phyloP scores from a whole-genome alignment of 2,113 vertebrate species.

The Nansenia antarctica region DNA sequence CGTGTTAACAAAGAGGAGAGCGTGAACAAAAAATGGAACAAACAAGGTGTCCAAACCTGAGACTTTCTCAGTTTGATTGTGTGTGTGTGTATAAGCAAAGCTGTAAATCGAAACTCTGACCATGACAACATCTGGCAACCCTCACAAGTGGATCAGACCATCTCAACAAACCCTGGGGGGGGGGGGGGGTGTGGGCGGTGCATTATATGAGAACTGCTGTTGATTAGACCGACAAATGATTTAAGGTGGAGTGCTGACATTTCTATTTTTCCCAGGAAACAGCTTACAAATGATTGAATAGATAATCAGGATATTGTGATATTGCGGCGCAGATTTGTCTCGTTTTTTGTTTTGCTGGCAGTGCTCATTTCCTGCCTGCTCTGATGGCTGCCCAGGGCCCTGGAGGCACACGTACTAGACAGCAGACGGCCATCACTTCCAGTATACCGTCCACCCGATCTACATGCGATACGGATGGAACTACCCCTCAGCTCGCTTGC shows the following conservation, averaged over 20 bases:
- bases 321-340: constrained; percentile 38
- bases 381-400: constrained; percentile 38
- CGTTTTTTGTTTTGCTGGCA: constrained; percentile 48
- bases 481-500: background rate
- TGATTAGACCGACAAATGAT: constrained; percentile 53
- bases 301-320: constrained; percentile 48
- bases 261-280: constrained; percentile 54
- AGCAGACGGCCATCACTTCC: background rate
- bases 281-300: constrained; percentile 57
- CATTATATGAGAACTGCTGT: constrained; percentile 35
- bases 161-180: constrained; percentile 44
- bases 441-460: background rate
- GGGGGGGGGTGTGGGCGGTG: no score
- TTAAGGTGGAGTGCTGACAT: constrained; percentile 49
- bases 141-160: constrained; percentile 40
- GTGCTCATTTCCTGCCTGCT: constrained; percentile 47
- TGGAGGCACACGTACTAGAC: constrained; percentile 12
- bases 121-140: constrained; percentile 48
- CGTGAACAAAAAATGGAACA: background rate
- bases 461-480: background rate
- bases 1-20: background rate
- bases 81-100: constrained; percentile 39
- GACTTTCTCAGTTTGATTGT: constrained; percentile 50
- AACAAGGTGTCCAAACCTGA: constrained; percentile 15
- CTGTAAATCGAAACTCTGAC: constrained; percentile 46